Evolutionary conservation across 2,888 invertebrate genomes (phyloP).

Genomic region (Apeira syringaria): DNA sequence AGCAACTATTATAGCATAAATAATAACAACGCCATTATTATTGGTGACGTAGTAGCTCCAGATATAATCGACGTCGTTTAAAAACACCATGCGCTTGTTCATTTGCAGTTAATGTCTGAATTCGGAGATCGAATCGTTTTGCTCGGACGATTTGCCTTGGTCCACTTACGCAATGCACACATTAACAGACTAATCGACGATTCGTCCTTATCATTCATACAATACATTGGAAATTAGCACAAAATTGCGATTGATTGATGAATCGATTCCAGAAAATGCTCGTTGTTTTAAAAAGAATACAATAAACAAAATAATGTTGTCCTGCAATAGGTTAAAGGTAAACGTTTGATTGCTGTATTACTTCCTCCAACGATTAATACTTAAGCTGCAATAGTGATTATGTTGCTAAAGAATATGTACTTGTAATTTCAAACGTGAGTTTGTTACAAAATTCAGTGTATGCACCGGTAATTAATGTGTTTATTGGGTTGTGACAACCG

Average conservation of each 20-base stretch:
- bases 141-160: conserved; percentile 61
- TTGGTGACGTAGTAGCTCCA: conserved; percentile 5
- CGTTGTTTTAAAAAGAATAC: too few relatives aligned
- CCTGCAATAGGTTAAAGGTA: conserved; percentile 22
- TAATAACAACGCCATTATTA: conserved; percentile 7
- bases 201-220: conserved; percentile 29
- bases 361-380: conserved; percentile 29
- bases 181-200: conserved; percentile 38
- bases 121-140: conserved; percentile 50
- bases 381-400: conserved; percentile 29
- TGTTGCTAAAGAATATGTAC: conserved; percentile 36
- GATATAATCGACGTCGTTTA: conserved; percentile 18
- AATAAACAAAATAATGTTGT: conserved; percentile 10
- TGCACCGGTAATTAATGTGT: conserved; percentile 39
- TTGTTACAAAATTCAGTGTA: conserved; percentile 40
- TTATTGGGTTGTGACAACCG: conserved; percentile 37
- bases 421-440: conserved; percentile 40
- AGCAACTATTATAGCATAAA: conserved; percentile 5
- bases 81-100: conserved; percentile 12
- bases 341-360: conserved; percentile 25
- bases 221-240: conserved; percentile 15
- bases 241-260: not conserved
- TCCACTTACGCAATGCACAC: conserved; percentile 58
- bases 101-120: conserved; percentile 35
- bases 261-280: not conserved